A percentile compares a stretch with the other conserved stretches of the same genome.
These are phyloP conservation scores for Tonatia bakeri DNA, from an alignment of 2,113 vertebrate species.

Conservation along the genomic window DNA sequence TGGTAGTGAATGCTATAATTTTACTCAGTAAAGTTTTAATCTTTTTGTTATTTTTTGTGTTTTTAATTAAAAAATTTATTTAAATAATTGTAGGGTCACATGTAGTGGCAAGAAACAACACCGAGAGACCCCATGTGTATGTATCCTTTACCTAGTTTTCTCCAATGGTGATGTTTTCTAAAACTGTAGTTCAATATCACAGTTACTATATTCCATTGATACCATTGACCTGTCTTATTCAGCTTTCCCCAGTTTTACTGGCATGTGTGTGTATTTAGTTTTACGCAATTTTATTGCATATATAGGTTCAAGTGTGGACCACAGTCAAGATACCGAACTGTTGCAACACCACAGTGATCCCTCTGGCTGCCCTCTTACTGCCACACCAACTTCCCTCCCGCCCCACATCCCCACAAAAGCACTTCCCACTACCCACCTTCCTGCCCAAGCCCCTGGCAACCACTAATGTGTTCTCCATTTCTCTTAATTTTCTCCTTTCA, in stretches of 20 bases:
- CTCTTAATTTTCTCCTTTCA: background rate
- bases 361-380: background rate
- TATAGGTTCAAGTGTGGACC: background rate
- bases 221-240: background rate
- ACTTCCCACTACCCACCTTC: background rate
- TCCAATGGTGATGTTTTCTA: background rate
- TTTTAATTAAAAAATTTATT: background rate
- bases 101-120: background rate
- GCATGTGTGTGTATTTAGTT: background rate
- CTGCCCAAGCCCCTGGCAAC: background rate
- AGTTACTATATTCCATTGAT: background rate
- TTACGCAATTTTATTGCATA: background rate
- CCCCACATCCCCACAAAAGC: background rate
- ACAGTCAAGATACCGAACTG: background rate
- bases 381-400: background rate
- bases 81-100: background rate
- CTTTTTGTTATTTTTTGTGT: background rate
- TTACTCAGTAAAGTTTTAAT: background rate
- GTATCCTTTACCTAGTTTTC: background rate
- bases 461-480: background rate
- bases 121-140: background rate
- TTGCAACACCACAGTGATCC: background rate
- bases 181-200: background rate
- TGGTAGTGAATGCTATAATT: background rate
- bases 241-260: background rate